These are phyloP conservation scores for Aphelenchoides fujianensis DNA, from an alignment of 1,140 invertebrate genomes.

Conservation along the genomic window DNA sequence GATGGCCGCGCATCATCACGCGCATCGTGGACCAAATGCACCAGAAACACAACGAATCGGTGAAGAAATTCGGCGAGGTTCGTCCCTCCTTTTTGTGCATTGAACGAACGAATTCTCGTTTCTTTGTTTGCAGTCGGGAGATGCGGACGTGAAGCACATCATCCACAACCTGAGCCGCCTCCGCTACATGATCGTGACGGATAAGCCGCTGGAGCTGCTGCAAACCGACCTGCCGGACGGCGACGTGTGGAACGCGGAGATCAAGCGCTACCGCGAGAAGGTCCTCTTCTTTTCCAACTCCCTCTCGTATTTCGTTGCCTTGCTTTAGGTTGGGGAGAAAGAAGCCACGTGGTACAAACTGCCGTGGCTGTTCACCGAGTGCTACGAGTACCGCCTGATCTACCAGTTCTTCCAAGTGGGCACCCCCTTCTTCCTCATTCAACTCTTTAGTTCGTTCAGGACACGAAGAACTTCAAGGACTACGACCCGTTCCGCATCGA, in stretches of 20 bases:
- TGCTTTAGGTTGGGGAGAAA: constrained; percentile 23
- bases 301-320: background rate
- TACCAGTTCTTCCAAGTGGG: constrained; percentile 70
- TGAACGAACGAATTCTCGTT: constrained; percentile 9
- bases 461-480: constrained; percentile 48
- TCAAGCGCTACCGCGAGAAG: constrained; percentile 63
- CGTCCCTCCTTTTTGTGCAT: constrained; percentile 59
- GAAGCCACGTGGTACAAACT: constrained; percentile 73
- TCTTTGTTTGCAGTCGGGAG: constrained; percentile 41
- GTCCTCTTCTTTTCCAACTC: constrained; percentile 34
- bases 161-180: constrained; percentile 78
- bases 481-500: constrained; percentile 77
- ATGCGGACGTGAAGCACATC: constrained; percentile 63
- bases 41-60: constrained; percentile 72
- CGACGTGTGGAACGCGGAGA: constrained; percentile 69
- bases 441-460: constrained; percentile 68
- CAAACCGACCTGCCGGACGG: constrained; percentile 65
- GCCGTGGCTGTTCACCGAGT: constrained; percentile 83
- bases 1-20: constrained; percentile 83
- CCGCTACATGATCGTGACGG: constrained; percentile 85
- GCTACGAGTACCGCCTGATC: constrained; percentile 84
- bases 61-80: constrained; percentile 71
- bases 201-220: constrained; percentile 73
- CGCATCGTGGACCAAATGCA: constrained; percentile 80
- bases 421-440: background rate